Conservation (phyloP, 1,140 invertebrate species). For the Microvelia longipes region DNA sequence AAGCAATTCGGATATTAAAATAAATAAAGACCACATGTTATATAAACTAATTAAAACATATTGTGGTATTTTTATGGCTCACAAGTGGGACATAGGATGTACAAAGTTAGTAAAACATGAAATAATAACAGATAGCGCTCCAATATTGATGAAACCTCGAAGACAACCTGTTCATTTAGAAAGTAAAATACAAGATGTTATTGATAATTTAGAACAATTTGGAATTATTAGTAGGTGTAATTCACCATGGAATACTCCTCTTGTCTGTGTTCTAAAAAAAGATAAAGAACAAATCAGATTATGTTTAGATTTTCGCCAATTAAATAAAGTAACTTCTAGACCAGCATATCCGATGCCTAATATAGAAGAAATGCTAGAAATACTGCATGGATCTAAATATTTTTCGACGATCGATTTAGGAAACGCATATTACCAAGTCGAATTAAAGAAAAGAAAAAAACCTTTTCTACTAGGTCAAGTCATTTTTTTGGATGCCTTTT, state of each 20-base stretch:
- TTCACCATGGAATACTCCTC: neutral
- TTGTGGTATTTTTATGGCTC: no score
- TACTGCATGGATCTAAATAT: neutral
- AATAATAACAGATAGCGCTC: no score
- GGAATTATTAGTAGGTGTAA: neutral
- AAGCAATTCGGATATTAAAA: no score
- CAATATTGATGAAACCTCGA: no score
- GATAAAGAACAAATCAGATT: neutral
- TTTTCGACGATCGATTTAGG: neutral
- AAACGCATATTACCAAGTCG: neutral
- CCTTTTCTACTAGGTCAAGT: neutral
- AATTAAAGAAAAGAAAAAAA: neutral
- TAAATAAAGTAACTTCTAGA: neutral
- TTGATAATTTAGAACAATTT: neutral
- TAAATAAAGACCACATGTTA: no score
- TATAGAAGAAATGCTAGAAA: neutral
- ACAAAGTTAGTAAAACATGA: no score
- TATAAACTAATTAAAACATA: no score
- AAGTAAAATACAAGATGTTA: neutral
- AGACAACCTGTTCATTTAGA: no score
- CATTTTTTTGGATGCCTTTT: neutral
- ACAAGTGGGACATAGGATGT: no score
- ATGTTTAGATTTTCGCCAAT: neutral
- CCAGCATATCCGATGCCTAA: neutral
- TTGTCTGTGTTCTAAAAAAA: neutral